These are phyloP conservation scores for Notospermus geniculatus DNA, from an alignment of 1,140 invertebrate genomes.

Conservation along the genomic window DNA sequence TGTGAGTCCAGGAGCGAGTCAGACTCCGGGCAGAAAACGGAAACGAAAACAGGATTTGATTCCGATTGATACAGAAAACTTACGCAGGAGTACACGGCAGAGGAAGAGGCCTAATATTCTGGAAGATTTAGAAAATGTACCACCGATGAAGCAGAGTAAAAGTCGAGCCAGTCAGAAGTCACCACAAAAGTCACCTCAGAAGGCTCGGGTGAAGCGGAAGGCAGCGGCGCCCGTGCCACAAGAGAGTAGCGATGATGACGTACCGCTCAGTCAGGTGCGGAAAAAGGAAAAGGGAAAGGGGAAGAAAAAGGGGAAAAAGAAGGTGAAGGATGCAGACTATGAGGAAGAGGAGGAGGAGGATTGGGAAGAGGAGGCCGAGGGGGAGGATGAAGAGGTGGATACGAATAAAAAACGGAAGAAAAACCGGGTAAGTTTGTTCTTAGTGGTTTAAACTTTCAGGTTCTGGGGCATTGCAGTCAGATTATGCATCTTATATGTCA, in stretches of 20 bases:
- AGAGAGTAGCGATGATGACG: neutral
- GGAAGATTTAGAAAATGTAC: neutral
- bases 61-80: too few species aligned
- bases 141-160: neutral
- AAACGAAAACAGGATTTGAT: too few species aligned
- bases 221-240: neutral
- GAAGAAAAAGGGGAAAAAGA: neutral
- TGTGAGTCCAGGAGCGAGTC: constrained; percentile 37
- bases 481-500: too few species aligned
- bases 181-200: neutral
- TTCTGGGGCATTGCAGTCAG: too few species aligned
- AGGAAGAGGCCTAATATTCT: neutral
- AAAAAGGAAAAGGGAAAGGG: neutral
- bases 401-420: too few species aligned
- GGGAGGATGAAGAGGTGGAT: too few species aligned
- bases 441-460: too few species aligned
- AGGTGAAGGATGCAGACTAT: neutral
- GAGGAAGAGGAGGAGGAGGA: constrained; percentile 1
- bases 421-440: too few species aligned
- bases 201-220: neutral
- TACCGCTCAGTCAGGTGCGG: constrained; percentile 1
- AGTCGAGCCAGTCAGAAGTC: neutral
- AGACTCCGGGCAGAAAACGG: neutral
- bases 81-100: neutral
- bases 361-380: neutral